Percentiles rank a stretch among this genome's conserved stretches.
phyloP scores from a whole-genome alignment of 2,888 invertebrate genomes.

The Bugula neritina region DNA sequence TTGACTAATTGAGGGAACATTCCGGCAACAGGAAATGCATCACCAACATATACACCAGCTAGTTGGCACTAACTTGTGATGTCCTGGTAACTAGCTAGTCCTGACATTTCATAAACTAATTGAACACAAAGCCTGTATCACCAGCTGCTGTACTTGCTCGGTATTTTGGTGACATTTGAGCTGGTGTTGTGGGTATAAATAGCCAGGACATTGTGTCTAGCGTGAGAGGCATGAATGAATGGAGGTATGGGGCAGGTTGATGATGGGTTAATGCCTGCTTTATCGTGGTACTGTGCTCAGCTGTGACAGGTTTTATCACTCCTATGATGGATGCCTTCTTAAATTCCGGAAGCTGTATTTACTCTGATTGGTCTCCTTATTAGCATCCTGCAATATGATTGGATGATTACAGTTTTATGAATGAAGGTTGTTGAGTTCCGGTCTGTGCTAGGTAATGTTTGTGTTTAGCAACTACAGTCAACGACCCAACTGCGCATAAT shows the following conservation, averaged over 20 bases:
- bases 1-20: too few species aligned
- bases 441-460: not conserved
- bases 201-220: too few species aligned
- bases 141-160: too few species aligned
- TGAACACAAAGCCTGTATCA: too few species aligned
- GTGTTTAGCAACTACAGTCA: not conserved
- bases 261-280: not conserved
- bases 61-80: too few species aligned
- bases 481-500: not conserved
- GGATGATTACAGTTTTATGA: not conserved
- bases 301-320: not conserved
- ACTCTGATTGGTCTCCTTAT: not conserved
- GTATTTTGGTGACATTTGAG: too few species aligned
- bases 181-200: too few species aligned
- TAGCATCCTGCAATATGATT: constrained; percentile 14
- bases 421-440: constrained; percentile 11
- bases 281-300: not conserved
- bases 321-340: not conserved
- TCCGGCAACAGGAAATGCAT: too few species aligned
- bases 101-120: too few species aligned
- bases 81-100: too few species aligned
- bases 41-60: too few species aligned
- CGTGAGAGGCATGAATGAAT: too few species aligned
- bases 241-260: not conserved
- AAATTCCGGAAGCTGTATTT: not conserved